phyloP scores from a whole-genome alignment of 2,797 vertebrate species.

The Falco cherrug region DNA sequence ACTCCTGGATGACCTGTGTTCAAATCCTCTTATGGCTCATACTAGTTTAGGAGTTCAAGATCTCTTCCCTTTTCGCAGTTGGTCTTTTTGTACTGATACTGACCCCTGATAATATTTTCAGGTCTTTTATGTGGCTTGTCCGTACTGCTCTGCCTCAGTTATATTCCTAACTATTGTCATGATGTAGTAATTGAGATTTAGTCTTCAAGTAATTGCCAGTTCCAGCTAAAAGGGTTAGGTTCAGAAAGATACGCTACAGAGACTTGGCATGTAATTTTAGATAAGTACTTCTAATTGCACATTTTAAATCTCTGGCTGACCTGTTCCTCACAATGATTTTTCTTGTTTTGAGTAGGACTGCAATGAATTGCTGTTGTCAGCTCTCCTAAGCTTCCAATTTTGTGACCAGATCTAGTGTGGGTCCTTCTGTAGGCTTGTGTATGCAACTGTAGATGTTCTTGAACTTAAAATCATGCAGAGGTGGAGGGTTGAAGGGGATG shows the following conservation, averaged over 20 bases:
- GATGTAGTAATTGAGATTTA: neutral
- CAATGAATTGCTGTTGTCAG: neutral
- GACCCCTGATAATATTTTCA: neutral
- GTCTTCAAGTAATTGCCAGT: slow-evolving; percentile 4
- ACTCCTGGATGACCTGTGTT: neutral
- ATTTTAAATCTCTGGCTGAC: slow-evolving; percentile 28
- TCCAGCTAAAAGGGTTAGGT: neutral
- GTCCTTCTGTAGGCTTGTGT: neutral
- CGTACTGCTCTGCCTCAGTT: neutral
- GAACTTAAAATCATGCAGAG: neutral
- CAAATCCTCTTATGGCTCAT: neutral
- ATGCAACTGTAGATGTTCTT: neutral
- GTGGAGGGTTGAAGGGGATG: neutral
- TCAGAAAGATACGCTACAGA: neutral
- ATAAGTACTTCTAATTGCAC: slow-evolving; percentile 16
- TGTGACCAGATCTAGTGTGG: neutral
- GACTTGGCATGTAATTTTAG: slow-evolving; percentile 3
- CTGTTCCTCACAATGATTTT: neutral
- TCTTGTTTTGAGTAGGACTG: neutral
- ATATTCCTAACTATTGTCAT: neutral
- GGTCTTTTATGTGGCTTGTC: neutral
- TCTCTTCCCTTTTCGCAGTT: neutral
- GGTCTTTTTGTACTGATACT: neutral
- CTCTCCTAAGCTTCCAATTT: neutral
- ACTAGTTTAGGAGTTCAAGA: neutral